phyloP scores from a whole-genome alignment of 1,140 invertebrate genomes.

The Leptinotarsa lineolata region DNA sequence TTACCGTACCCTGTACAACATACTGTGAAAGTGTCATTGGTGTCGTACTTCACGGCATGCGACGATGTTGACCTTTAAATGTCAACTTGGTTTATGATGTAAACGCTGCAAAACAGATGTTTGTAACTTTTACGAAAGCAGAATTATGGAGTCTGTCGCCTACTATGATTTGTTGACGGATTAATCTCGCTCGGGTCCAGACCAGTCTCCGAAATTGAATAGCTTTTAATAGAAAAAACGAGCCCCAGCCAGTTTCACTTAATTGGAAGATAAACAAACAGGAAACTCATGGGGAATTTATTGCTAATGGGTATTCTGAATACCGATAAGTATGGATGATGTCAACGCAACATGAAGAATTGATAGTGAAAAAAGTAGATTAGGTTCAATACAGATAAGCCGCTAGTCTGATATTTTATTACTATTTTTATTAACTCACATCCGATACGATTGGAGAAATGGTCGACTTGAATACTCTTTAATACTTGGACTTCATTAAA shows the following conservation, averaged over 20 bases:
- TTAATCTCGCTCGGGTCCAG: not conserved
- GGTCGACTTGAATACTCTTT: no score
- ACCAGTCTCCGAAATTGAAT: not conserved
- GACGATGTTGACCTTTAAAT: not conserved
- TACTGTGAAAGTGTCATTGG: not conserved
- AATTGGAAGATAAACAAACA: constrained; percentile 3
- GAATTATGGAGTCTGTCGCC: constrained; percentile 2
- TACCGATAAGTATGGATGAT: not conserved
- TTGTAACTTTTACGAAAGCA: constrained; percentile 6
- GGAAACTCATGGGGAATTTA: not conserved
- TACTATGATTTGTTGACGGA: constrained; percentile 3
- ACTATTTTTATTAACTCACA: not conserved
- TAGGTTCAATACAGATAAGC: not conserved
- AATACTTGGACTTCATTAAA: no score
- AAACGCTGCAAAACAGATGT: not conserved
- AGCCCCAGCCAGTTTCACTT: not conserved
- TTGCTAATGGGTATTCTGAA: not conserved
- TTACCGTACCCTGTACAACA: no score
- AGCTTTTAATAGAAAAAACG: not conserved
- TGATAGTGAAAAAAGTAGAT: not conserved
- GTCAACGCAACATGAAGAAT: not conserved
- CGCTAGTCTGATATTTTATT: not conserved
- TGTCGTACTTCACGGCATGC: not conserved
- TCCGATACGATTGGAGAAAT: no score
- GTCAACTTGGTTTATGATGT: not conserved